phyloP scores from a whole-genome alignment of 2,888 invertebrate genomes.

The Lasioglossum lativentre region DNA sequence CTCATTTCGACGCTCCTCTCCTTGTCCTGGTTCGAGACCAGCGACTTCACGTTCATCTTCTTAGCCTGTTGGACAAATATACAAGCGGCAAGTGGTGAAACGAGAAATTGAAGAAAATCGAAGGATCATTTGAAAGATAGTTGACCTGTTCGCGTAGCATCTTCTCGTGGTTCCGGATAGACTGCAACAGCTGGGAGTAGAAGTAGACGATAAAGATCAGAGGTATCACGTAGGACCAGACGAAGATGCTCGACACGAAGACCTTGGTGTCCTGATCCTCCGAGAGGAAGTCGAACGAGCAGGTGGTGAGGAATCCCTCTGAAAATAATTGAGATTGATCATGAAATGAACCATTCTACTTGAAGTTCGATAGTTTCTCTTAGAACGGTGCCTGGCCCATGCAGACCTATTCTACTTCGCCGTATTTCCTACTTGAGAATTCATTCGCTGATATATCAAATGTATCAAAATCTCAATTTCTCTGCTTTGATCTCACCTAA shows the following conservation, averaged over 20 bases:
- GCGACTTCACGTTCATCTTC: conserved; percentile 96
- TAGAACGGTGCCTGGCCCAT: not conserved
- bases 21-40: conserved; percentile 89
- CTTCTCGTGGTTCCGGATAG: conserved; percentile 94
- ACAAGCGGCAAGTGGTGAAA: not conserved
- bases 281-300: conserved; percentile 93
- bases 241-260: conserved; percentile 91
- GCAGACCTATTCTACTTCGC: not conserved
- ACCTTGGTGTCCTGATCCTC: conserved; percentile 92
- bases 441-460: not conserved
- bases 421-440: not conserved
- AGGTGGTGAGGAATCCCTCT: conserved; percentile 96
- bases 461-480: not conserved
- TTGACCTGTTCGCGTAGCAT: conserved; percentile 89
- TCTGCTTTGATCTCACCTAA: too few relatives aligned
- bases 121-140: not conserved
- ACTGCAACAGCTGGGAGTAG: conserved; percentile 94
- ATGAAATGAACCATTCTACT: not conserved
- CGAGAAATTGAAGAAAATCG: not conserved
- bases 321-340: conserved; percentile 76
- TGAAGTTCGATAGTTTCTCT: not conserved
- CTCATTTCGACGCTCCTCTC: conserved; percentile 92
- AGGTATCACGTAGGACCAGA: conserved; percentile 91
- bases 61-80: conserved; percentile 87
- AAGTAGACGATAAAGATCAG: conserved; percentile 92